Base-by-base conservation (phyloP, 2,113 vertebrate genomes). In the Sylvilagus bachmani region DNA sequence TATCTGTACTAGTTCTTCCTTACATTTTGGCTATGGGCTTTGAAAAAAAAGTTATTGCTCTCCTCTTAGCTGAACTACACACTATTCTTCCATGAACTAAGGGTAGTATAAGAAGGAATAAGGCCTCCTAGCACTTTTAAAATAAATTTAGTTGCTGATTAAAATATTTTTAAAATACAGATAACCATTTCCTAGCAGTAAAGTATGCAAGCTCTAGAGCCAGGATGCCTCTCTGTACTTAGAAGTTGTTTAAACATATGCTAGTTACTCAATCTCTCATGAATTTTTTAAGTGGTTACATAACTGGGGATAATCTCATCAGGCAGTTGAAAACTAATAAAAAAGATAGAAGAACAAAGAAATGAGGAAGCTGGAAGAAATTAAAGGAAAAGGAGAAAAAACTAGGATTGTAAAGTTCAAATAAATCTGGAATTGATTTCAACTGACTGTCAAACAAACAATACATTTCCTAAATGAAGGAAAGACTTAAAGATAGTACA, bases 401-500 rank as follows among this genome's bases (percentile, higher is more conserved):
- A 12, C 44, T 12, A 0, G 71, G 19, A 10, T n/a, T 10, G 8
- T 44, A 62, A 64, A 62, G 33, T 38, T 84, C 67, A 92, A 93
- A 58, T 55, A 27, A 71, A 38, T 71, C 24, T 73, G 14, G 27
- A 53, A 64, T 2, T 31, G 53, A 86, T 55, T 55, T 66, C 22
- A 67, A 80, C 2, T 38, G 24, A 70, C 14, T 53, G 4, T 36
- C n/a, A 44, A 81, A 61, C 11, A 93, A 90, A 81, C 33, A 69
- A 75, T 1, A 75, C 21, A 79, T 62, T 70, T 74, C 55, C 61
- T 89, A 92, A 92, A 69, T 29, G 49, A 85, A 94, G 36, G 24
- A 24, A 92, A 49, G 29, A 86, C 0, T 49, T 24, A 80, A 10
- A 86, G 33, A 78, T 13, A 2, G 21, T 24, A 0, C 5, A 81